Conservation (phyloP, 2,797 vertebrate genomes). For the Apogon hyalosoma region DNA sequence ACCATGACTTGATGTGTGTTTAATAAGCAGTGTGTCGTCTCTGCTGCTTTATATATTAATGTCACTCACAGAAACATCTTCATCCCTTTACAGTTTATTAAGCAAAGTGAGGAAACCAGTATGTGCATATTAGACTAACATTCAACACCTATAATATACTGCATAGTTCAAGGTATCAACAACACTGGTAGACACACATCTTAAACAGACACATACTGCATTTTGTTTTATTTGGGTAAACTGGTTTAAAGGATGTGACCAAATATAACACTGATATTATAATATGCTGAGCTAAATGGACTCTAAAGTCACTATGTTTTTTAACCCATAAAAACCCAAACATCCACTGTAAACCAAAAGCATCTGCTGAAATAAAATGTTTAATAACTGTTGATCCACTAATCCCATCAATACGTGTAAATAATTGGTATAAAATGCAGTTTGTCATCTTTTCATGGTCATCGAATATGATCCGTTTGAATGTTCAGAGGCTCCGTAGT, state of each 20-base stretch:
- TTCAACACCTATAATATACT: constrained; percentile 39
- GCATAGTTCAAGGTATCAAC: constrained; percentile 26
- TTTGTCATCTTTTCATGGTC: too few species aligned
- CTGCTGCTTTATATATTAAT: constrained; percentile 14
- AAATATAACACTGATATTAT: constrained; percentile 21
- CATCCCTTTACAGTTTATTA: constrained; percentile 58
- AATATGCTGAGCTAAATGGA: constrained; percentile 6
- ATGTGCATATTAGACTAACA: constrained; percentile 38
- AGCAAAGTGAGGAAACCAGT: constrained; percentile 44
- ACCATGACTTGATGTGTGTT: constrained; percentile 73
- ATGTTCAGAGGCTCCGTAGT: too few species aligned
- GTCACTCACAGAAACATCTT: constrained; percentile 28
- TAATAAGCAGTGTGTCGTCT: constrained; percentile 30
- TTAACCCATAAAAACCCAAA: too few species aligned
- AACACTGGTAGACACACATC: constrained; percentile 17
- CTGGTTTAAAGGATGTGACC: constrained; percentile 13
- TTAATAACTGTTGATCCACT: too few species aligned
- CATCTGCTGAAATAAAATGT: too few species aligned
- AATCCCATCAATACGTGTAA: too few species aligned
- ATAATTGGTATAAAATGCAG: too few species aligned
- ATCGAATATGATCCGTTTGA: too few species aligned
- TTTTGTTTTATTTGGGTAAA: constrained; percentile 12
- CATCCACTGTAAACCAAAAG: too few species aligned
- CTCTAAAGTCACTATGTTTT: constrained; percentile 6
- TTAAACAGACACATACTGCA: constrained; percentile 10